Evolutionary conservation across 2,113 vertebrate species (phyloP), one percentile per base, ranked within the genome.

Genomic region (Myotis yumanensis): DNA sequence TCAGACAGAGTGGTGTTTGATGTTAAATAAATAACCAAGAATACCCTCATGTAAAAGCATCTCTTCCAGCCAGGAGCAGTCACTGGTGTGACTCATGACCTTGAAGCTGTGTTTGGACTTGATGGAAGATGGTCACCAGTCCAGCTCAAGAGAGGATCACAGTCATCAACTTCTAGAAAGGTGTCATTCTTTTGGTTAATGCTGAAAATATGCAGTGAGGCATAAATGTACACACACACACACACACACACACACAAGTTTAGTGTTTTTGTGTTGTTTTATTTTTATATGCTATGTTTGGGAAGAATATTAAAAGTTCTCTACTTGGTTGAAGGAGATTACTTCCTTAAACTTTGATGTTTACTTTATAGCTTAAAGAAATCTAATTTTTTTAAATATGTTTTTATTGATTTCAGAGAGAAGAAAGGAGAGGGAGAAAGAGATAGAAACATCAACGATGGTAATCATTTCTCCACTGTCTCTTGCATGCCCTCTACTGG

Each of bases 1-100:
- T 88, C 88, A 91, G 79, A 93, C 52, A 91, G 93, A 96, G 94
- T 86, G 72, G 82, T 93, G 77, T 93, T 87, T 96, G 79, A 79
- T 96, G 93, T 95, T 97, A 96, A 97, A 95, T 96, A 96, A 97
- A 96, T 90, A 95, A 96, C 88, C 95, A 76, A 96, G 95, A 89
- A 48, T 37, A 37, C 11, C 83, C 57, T 86, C 11, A 6, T 32
- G 57, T 40, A 93, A 92, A 90, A 71, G 14, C 11, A 1, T 93
- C 85, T 81, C 54, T 86, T 83, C 35, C 16, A 35, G 43, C 64
- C 17, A 43, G 22, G 25, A 75, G 23, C 17, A 4, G 3, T 85
- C 30, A 25, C 3, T 9, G 11, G n/a, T 52, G 48, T 95, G 68
- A 92, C 54, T 66, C 54, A 35, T 96, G 92, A 96, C 94, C 96